Base-by-base conservation (phyloP, 2,888 invertebrate genomes). In the Baronia brevicornis region DNA sequence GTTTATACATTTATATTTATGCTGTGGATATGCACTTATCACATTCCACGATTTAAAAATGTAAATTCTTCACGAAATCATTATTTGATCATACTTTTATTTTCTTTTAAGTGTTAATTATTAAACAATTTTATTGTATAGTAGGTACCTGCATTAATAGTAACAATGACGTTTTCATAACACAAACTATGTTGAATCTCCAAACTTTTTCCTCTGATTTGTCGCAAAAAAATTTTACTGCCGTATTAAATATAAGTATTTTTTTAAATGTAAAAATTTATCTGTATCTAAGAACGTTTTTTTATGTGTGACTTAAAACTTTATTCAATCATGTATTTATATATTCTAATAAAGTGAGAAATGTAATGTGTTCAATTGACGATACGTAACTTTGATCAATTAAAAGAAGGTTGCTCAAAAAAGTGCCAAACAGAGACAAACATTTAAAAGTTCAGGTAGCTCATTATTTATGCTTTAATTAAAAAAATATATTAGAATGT, bases 301-400 rank as follows among this genome's bases (percentile, higher is more conserved):
- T 8, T 28, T n/a, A 5, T 19, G 7, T 19, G 19, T 28, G 27
- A 28, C 20, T 5, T 18, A 11, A 5, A 19, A 4, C n/a, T n/a
- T n/a, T n/a, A n/a, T n/a, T n/a, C n/a, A n/a, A n/a, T 44, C 43
- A 37, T 41, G 41, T 36, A 10, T 38, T 33, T 19, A 28, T 28
- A 26, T 26, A 21, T 6, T n/a, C n/a, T n/a, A n/a, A n/a, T n/a
- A n/a, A n/a, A n/a, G n/a, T n/a, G n/a, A n/a, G n/a, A n/a, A n/a
- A n/a, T n/a, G n/a, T n/a, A n/a, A n/a, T n/a, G n/a, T n/a, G n/a
- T n/a, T n/a, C n/a, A n/a, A n/a, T n/a, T n/a, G n/a, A n/a, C n/a
- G n/a, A n/a, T n/a, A n/a, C n/a, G n/a, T n/a, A n/a, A n/a, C n/a
- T n/a, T n/a, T n/a, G n/a, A n/a, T n/a, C n/a, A n/a, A n/a, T n/a